Evolutionary conservation across 2,888 invertebrate genomes (phyloP), one percentile per base, ranked within the genome.

Genomic region (Prosapia bicincta): DNA sequence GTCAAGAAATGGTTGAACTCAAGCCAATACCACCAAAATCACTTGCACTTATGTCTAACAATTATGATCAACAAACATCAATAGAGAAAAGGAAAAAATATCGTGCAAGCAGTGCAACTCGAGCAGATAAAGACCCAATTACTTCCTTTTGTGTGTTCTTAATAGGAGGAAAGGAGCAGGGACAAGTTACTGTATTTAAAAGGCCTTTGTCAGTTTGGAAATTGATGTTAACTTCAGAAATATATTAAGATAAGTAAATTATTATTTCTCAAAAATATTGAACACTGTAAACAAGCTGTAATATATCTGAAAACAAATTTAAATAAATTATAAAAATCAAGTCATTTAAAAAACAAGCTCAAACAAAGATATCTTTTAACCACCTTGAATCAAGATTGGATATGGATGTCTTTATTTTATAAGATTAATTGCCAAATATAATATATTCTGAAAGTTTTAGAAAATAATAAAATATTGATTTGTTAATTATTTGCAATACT

Each of bases 121-220:
- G 90, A 67, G 88, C 85, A 0, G 89, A 89, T 77, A 83, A 86
- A 69, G 84, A 74, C 82, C 83, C 43, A 83, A 84, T 79, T 81
- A 85, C 76, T 83, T 83, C 69, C 84, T 83, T 90, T 65, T 90
- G 89, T 81, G 88, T 92, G 78, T 92, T 91, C 82, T 83, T 95
- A 75, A 88, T 93, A 77, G 95, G 95, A 0, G 95, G 95, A 0
- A 90, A 91, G 81, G 94, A 95, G 83, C 90, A 92, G 70, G 91
- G 92, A 15, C 92, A 93, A 81, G 90, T 91, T 2, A 93, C 93
- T 20, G 89, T 91, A 75, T 91, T 93, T 81, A 91, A 92, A 82
- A 87, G 91, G 81, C 94, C 94, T 10, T 88, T 94, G 43, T 92
- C 93, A 13, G 88, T 94, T 82, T 94, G 94, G 94, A 91, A 91